A percentile compares a stretch with the other conserved stretches of the same genome.
These are phyloP conservation scores for Oxygymnocypris stewartii DNA, from an alignment of 2,113 vertebrate species.

Conservation along the genomic window DNA sequence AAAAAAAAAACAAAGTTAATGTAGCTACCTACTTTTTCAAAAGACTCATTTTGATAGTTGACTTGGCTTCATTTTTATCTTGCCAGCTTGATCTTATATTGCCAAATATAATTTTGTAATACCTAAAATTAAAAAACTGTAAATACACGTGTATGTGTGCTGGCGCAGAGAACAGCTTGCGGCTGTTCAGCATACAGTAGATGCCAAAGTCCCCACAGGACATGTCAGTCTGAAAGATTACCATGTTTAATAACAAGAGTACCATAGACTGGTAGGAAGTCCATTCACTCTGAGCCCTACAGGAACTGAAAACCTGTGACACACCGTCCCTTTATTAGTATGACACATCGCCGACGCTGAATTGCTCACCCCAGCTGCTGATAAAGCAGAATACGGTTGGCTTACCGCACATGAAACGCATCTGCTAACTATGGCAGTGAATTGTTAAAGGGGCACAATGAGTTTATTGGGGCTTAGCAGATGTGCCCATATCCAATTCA, in stretches of 20 bases:
- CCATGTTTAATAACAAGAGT: conserved; percentile 63
- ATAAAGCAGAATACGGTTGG: conserved; percentile 33
- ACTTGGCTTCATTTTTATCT: too few relatives aligned
- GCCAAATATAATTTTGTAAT: not conserved
- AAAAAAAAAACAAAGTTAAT: too few relatives aligned
- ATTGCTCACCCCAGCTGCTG: conserved; percentile 34
- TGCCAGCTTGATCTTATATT: too few relatives aligned
- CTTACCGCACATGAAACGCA: conserved; percentile 19
- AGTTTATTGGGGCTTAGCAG: conserved; percentile 49
- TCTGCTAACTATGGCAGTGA: conserved; percentile 29
- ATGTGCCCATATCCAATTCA: conserved; percentile 46
- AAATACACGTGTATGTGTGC: not conserved
- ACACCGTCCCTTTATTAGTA: conserved; percentile 48
- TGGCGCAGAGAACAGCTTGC: conserved; percentile 40
- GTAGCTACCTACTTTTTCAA: too few relatives aligned
- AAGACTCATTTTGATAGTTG: too few relatives aligned
- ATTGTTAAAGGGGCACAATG: conserved; percentile 44
- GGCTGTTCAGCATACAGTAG: conserved; percentile 45
- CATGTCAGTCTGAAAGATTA: conserved; percentile 62
- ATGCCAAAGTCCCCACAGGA: conserved; percentile 55
- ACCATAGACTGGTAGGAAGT: conserved; percentile 55
- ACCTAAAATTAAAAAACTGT: not conserved
- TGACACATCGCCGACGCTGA: conserved; percentile 33
- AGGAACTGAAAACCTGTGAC: conserved; percentile 47
- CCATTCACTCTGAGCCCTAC: conserved; percentile 32